Evolutionary conservation across 2,797 vertebrate species (phyloP), one percentile per base, ranked within the genome.

Genomic region (Myioborus miniatus): DNA sequence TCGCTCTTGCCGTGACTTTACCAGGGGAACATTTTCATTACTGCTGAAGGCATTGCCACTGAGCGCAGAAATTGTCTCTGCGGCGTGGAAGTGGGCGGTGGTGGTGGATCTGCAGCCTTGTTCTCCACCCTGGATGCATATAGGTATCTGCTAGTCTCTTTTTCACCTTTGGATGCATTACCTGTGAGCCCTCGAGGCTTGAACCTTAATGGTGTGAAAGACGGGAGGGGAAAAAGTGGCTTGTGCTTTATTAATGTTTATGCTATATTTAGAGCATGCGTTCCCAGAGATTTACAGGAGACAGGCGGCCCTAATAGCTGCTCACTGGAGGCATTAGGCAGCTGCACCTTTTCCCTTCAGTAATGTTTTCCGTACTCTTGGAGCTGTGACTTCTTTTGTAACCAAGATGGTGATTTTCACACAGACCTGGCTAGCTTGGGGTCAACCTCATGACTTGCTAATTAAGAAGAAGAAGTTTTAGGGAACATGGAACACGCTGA

Each of bases 91-190:
- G 72, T 83, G 69, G 52, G 78, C 1, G 59, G 65, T 55, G 67
- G n/a, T 65, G 39, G n/a, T 85, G 76, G 30, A 75, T 62, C 87
- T 20, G 2, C 46, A 65, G 72, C 83, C 80, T 83, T 88, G 39
- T 64, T 94, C 85, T 91, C 79, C 65, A 36, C 69, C 88, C 65
- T 80, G 58, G 56, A 39, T 93, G 63, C 55, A n/a, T 56, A 49
- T 26, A 59, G 56, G 32, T 59, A 60, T 83, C 46, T 90, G 55
- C 46, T 58, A 55, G 85, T 88, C 50, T 93, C 72, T 77, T 87
- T 90, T 93, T 94, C 85, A 94, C 91, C 85, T 94, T 81, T 75
- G 58, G 56, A 71, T 89, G 53, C 34, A 52, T 85, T 85, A 89
- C 37, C 34, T 74, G 44, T 15, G 52, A 87, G 79, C 58, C 78